Evolutionary conservation across 2,888 invertebrate species (phyloP).

Genomic region (Phrixothrix hirtus): DNA sequence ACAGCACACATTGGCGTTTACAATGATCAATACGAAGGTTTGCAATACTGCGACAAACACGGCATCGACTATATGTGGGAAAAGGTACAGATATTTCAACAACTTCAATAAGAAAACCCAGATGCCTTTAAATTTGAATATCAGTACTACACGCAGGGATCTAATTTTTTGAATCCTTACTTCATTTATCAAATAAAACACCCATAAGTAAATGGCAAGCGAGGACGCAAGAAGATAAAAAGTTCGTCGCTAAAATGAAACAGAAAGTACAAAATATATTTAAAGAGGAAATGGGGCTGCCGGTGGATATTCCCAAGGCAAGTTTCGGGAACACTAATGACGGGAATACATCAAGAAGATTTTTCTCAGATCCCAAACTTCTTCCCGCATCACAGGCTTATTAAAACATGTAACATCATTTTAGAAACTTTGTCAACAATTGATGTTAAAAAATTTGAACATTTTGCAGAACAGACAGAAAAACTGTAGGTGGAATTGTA

Average conservation of each 20-base stretch:
- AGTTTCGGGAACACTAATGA: constrained; percentile 45
- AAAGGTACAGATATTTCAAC: constrained; percentile 47
- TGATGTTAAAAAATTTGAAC: too few species aligned
- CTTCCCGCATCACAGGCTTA: constrained; percentile 7
- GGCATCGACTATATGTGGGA: constrained; percentile 42
- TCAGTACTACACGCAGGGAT: constrained; percentile 10
- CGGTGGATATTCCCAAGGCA: constrained; percentile 41
- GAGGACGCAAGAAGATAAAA: background rate
- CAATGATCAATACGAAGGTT: constrained; percentile 47
- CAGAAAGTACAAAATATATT: too few species aligned
- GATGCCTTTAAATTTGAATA: constrained; percentile 1
- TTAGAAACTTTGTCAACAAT: too few species aligned
- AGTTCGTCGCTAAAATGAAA: constrained; percentile 1
- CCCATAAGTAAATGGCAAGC: too few species aligned
- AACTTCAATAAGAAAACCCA: constrained; percentile 23
- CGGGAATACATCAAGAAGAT: constrained; percentile 42
- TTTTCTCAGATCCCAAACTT: constrained; percentile 40
- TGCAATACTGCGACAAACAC: constrained; percentile 45
- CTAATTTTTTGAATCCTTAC: too few species aligned
- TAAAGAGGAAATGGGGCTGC: too few species aligned
- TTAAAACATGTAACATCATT: too few species aligned
- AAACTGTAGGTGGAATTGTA: too few species aligned
- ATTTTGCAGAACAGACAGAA: too few species aligned
- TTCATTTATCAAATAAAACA: too few species aligned
- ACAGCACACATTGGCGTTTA: constrained; percentile 35